Evolutionary conservation across 2,888 invertebrate species (phyloP), one percentile per base, ranked within the genome.

Genomic region (Conistra vaccinii): DNA sequence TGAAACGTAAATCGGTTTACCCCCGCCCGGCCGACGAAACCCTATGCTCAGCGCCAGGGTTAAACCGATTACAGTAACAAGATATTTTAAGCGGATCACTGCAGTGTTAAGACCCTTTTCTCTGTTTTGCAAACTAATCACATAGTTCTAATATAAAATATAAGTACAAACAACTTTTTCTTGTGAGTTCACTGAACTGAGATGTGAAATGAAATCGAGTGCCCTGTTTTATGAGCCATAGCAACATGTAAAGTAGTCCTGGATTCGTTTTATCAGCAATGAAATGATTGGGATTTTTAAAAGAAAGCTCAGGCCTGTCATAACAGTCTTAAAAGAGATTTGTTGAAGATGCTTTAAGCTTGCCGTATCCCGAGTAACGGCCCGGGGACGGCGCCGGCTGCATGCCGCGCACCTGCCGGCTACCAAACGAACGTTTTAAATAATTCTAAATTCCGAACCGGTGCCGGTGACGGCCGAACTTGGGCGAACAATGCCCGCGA

Each of bases 51-150:
- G 91, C 86, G 84, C 88, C 87, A 88, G 89, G 91, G 92, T 89
- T 94, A 94, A 95, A 94, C 94, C 94, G 93, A 94, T 96, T 95
- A 95, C 92, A 86, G 93, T 93, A 95, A 93, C 93, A 93, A 93
- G 93, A 95, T 95, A 94, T 93, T 94, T 94, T 93, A 92, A 94
- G 92, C 92, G 92, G 91, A 91, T 93, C 90, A 89, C 79, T 88
- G 86, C 85, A 86, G 85, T 88, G 86, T 88, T 87, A 78, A 87
- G 85, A 86, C 84, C 78, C 76, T 86, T 88, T 88, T 82, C 85
- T 89, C 83, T 77, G 83, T 87, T 90, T 85, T 74, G 72, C 53
- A 68, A 85, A 83, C 65, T 77, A 82, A 79, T 76, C 53, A 69
- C 32, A 73, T 72, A 81, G 73, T 70, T 79, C 73, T 73, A 78